Conservation (phyloP, 1,140 invertebrate species). For the Heliconius himera region DNA sequence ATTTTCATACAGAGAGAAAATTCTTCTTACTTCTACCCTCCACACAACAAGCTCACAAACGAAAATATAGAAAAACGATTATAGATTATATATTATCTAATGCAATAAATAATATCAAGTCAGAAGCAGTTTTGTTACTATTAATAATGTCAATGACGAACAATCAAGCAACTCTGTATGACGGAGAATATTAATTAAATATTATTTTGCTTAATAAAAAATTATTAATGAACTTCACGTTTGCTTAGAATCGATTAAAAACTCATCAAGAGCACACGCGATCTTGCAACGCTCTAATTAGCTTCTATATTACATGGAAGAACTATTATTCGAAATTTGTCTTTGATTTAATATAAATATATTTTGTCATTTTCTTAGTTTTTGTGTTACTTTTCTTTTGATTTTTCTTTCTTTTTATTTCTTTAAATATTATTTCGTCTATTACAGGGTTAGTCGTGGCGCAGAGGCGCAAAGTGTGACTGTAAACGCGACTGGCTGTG, state of each 20-base stretch:
- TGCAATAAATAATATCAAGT: no score
- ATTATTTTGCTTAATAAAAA: constrained; percentile 1
- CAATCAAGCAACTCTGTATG: no score
- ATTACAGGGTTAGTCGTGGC: no score
- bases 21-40: no score
- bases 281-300: constrained; percentile 14
- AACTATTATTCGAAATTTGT: constrained; percentile 1
- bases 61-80: no score
- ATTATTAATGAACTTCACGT: constrained; percentile 15
- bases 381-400: not conserved
- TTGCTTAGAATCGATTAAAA: constrained; percentile 39
- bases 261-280: constrained; percentile 27
- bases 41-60: no score
- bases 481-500: no score
- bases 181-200: not conserved
- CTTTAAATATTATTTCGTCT: not conserved
- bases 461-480: no score
- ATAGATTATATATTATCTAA: no score
- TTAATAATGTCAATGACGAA: no score
- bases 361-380: not conserved
- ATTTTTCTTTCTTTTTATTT: not conserved
- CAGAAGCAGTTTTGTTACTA: no score
- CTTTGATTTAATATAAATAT: not conserved
- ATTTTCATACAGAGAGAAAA: no score
- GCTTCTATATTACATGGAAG: constrained; percentile 5